Evolutionary conservation across 1,140 invertebrate species (phyloP).

Genomic region (Drosophila lowei): DNA sequence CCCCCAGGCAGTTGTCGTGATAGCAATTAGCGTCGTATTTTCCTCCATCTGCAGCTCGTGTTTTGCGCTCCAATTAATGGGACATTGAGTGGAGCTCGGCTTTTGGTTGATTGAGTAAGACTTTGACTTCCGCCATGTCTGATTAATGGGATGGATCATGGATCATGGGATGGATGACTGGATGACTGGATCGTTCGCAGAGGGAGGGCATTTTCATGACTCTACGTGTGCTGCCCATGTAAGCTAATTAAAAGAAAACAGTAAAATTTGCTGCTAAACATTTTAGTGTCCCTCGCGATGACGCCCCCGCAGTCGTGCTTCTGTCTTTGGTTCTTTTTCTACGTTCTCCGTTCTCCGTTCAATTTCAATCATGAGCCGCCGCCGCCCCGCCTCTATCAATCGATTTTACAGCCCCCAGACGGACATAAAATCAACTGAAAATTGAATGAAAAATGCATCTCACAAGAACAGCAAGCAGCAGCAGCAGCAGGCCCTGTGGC

Average conservation of each 20-base stretch:
- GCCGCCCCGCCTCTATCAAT: slow-evolving; percentile 57
- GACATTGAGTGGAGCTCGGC: slow-evolving; percentile 40
- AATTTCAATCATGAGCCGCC: slow-evolving; percentile 70
- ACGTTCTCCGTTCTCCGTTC: slow-evolving; percentile 24
- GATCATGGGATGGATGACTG: no score
- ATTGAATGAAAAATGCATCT: slow-evolving; percentile 82
- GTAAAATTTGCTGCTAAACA: slow-evolving; percentile 73
- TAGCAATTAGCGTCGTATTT: slow-evolving; percentile 66
- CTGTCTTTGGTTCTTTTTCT: not conserved
- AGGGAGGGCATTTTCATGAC: slow-evolving; percentile 31
- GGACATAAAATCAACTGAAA: slow-evolving; percentile 65
- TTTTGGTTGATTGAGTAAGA: slow-evolving; percentile 52
- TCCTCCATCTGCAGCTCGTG: slow-evolving; percentile 3
- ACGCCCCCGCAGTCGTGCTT: slow-evolving; percentile 18
- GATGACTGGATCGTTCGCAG: not conserved
- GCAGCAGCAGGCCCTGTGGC: no score
- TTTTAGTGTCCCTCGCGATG: slow-evolving; percentile 31
- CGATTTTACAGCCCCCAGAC: slow-evolving; percentile 69
- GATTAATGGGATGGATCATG: slow-evolving; percentile 22
- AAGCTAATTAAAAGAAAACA: slow-evolving; percentile 64
- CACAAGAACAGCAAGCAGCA: slow-evolving; percentile 35
- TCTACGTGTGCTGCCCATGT: slow-evolving; percentile 53
- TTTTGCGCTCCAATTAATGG: slow-evolving; percentile 64
- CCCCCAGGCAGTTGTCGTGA: slow-evolving; percentile 64
- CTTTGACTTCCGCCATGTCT: slow-evolving; percentile 46